A percentile compares a stretch with the other conserved stretches of the same genome.
phyloP scores from a whole-genome alignment of 35 echinoderm and acorn worm species.

The Lytechinus variegatus region DNA sequence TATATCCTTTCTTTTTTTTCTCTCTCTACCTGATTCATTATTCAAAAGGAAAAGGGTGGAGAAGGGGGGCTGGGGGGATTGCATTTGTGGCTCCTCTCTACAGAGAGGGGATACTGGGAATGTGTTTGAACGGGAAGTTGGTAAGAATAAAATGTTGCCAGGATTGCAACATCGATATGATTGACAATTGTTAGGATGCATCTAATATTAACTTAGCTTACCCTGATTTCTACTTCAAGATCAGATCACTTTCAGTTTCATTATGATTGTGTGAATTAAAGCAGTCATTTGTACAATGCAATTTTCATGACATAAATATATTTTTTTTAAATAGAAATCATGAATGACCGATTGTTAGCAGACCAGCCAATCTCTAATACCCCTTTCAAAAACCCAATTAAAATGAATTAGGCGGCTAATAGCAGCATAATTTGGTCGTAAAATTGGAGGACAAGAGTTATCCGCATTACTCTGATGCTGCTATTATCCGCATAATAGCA shows the following conservation, averaged over 20 bases:
- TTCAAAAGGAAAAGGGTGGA: no score
- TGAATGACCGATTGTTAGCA: not conserved
- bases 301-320: not conserved
- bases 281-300: not conserved
- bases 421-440: no score
- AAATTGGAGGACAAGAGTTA: no score
- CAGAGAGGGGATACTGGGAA: not conserved
- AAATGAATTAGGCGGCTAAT: no score
- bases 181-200: slow-evolving; percentile 12
- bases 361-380: no score
- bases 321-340: not conserved
- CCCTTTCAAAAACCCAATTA: no score
- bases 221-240: not conserved
- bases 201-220: not conserved
- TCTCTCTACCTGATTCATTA: no score
- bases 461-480: no score
- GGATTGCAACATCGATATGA: not conserved
- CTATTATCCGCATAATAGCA: no score
- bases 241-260: not conserved
- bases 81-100: no score
- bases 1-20: no score
- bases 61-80: no score
- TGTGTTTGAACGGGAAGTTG: not conserved
- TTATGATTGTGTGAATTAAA: not conserved
- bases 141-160: not conserved